phyloP scores from a whole-genome alignment of 2,888 invertebrate species.

The Laspeyria flexula region DNA sequence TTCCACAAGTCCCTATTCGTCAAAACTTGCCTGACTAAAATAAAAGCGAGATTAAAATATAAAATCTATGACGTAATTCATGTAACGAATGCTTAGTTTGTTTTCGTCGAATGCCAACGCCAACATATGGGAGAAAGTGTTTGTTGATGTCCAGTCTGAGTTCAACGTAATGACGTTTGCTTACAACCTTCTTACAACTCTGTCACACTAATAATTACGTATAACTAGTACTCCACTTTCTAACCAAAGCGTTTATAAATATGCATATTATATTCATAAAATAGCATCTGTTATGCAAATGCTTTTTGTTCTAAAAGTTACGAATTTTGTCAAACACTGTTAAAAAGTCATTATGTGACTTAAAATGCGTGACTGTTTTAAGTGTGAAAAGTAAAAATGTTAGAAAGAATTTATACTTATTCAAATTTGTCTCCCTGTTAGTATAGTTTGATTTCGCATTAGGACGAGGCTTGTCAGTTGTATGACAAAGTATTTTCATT shows the following conservation, averaged over 20 bases:
- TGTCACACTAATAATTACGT: constrained; percentile 38
- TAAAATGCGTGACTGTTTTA: constrained; percentile 22
- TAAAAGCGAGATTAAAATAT: no score
- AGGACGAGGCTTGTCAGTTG: no score
- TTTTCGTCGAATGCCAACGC: constrained; percentile 15
- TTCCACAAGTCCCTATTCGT: no score
- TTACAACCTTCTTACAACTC: constrained; percentile 31
- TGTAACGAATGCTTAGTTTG: constrained; percentile 15
- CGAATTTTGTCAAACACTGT: constrained; percentile 12
- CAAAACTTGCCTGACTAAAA: no score
- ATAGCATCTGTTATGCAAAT: constrained; percentile 24
- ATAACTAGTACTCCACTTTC: constrained; percentile 30
- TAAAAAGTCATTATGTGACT: constrained; percentile 18
- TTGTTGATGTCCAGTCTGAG: constrained; percentile 25
- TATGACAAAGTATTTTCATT: no score
- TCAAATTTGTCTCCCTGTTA: background rate
- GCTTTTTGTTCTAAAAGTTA: constrained; percentile 16
- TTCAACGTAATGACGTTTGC: constrained; percentile 39
- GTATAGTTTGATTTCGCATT: background rate
- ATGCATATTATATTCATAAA: constrained; percentile 6
- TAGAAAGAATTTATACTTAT: background rate
- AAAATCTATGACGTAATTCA: background rate
- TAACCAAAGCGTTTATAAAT: constrained; percentile 27
- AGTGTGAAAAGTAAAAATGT: constrained; percentile 24
- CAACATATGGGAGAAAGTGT: constrained; percentile 33